Percentiles rank a stretch among this genome's conserved stretches.
phyloP scores from a whole-genome alignment of 2,113 vertebrate genomes.

The Clarias macrocephalus region DNA sequence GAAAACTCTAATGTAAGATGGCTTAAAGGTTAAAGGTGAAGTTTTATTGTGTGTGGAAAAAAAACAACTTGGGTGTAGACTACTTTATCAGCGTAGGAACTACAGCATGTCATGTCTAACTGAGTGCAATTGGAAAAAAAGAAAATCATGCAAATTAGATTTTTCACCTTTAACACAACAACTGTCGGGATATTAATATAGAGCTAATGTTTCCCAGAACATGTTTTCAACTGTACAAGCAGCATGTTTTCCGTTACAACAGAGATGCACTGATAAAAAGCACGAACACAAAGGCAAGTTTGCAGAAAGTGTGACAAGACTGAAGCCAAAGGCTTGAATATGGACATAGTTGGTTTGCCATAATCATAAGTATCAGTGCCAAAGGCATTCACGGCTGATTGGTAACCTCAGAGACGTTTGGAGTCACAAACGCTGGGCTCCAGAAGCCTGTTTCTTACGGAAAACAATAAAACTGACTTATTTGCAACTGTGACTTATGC shows the following conservation, averaged over 20 bases:
- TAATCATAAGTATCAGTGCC: slow-evolving; percentile 33
- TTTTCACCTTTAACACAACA: not conserved
- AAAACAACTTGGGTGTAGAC: not conserved
- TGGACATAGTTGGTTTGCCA: slow-evolving; percentile 25
- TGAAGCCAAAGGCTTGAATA: not conserved
- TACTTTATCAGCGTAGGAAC: not conserved
- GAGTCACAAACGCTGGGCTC: slow-evolving; percentile 32
- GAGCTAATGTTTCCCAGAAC: not conserved
- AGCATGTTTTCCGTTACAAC: not conserved
- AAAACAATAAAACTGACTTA: slow-evolving; percentile 35
- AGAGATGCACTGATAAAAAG: slow-evolving; percentile 9
- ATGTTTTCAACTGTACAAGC: not conserved
- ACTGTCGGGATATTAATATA: not conserved
- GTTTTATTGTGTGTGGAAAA: not conserved
- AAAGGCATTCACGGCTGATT: slow-evolving; percentile 36
- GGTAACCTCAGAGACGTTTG: slow-evolving; percentile 34
- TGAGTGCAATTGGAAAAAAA: not conserved
- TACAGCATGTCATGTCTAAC: not conserved
- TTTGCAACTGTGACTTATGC: not conserved
- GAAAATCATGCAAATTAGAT: not conserved
- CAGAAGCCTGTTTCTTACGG: slow-evolving; percentile 18
- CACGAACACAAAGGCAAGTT: not conserved
- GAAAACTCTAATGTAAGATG: not conserved
- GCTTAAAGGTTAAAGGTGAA: not conserved
- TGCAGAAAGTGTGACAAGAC: slow-evolving; percentile 30